phyloP scores from a whole-genome alignment of 2,888 invertebrate species.

The Sympetrum striolatum region DNA sequence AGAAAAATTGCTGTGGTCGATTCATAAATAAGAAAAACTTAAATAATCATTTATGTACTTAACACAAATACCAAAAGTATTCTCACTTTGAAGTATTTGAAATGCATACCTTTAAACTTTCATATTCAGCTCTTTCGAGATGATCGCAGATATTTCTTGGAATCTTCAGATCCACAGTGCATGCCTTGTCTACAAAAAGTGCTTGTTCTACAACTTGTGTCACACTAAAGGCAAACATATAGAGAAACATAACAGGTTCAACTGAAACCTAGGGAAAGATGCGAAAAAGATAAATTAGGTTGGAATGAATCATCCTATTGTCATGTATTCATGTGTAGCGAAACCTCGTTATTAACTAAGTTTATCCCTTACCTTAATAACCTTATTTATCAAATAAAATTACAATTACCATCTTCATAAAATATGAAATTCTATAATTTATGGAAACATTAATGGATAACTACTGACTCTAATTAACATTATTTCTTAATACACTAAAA shows the following conservation, averaged over 20 bases:
- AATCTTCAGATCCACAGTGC: conserved; percentile 75
- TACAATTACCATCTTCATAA: too few species aligned
- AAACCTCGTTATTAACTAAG: too few species aligned
- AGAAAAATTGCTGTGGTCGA: background rate
- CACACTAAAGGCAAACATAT: conserved; percentile 86
- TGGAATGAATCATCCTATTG: too few species aligned
- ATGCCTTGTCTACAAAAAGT: conserved; percentile 79
- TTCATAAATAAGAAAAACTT: conserved; percentile 21
- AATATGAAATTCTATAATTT: too few species aligned
- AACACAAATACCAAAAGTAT: conserved; percentile 47
- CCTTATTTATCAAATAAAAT: too few species aligned
- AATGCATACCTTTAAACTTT: conserved; percentile 71
- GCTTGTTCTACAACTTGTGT: conserved; percentile 82
- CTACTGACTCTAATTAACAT: too few species aligned
- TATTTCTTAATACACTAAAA: too few species aligned
- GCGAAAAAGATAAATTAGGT: too few species aligned
- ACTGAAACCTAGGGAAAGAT: conserved; percentile 66
- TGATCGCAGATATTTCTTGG: conserved; percentile 72
- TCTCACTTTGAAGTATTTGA: background rate
- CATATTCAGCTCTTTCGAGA: conserved; percentile 65
- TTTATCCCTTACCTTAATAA: too few species aligned
- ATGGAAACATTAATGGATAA: too few species aligned
- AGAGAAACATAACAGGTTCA: conserved; percentile 86
- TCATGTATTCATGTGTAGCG: too few species aligned
- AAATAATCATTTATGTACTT: conserved; percentile 46